phyloP scores from a whole-genome alignment of 2,888 invertebrate genomes.

The Cynaeus angustus region DNA sequence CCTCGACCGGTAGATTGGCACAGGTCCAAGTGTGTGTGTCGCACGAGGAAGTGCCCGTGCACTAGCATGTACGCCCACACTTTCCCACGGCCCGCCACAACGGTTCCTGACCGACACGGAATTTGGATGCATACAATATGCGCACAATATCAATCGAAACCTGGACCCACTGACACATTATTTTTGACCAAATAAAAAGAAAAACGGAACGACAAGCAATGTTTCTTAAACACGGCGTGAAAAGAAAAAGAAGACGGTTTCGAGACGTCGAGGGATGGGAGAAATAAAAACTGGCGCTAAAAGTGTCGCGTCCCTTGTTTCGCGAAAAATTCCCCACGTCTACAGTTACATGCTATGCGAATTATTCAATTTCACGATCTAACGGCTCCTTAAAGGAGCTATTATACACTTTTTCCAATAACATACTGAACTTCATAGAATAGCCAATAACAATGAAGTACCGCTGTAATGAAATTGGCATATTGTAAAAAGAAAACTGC shows the following conservation, averaged over 20 bases:
- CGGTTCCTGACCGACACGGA: conserved; percentile 53
- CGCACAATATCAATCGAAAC: conserved; percentile 37
- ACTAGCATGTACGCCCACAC: conserved; percentile 53
- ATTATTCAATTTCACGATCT: conserved; percentile 51
- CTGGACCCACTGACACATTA: conserved; percentile 37
- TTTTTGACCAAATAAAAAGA: conserved; percentile 12
- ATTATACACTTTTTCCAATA: conserved; percentile 50
- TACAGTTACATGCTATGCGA: conserved; percentile 44
- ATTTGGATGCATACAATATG: conserved; percentile 50
- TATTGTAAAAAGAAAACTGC: conserved; percentile 39
- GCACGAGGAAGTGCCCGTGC: conserved; percentile 56
- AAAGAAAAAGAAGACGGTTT: not conserved
- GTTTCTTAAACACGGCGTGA: too few species aligned
- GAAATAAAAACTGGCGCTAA: too few species aligned
- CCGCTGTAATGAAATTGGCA: conserved; percentile 47
- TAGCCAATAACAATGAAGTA: conserved; percentile 46
- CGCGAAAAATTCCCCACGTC: conserved; percentile 24
- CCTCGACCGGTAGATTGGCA: conserved; percentile 49
- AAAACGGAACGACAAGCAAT: too few species aligned
- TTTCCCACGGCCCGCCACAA: conserved; percentile 57
- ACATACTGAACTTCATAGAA: conserved; percentile 49
- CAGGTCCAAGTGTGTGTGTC: conserved; percentile 51
- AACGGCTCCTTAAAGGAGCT: conserved; percentile 50
- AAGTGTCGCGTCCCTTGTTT: conserved; percentile 11
- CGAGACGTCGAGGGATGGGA: conserved; percentile 10